These are phyloP conservation scores for Athalia cordata DNA, from an alignment of 2,888 invertebrate species.

Conservation along the genomic window DNA sequence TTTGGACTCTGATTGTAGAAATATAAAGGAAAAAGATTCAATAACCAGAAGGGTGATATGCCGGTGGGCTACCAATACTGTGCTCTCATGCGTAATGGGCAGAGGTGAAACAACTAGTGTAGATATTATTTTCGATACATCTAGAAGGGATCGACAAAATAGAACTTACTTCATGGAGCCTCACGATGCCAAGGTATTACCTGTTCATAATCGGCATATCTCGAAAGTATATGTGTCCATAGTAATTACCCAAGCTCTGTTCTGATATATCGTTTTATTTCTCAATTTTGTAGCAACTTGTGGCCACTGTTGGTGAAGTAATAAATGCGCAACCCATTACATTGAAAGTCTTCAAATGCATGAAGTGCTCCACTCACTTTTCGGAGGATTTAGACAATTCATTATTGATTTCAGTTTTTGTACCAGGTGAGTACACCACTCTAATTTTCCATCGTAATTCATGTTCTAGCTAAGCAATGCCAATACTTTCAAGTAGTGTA, in stretches of 20 bases:
- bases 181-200: constrained; percentile 75
- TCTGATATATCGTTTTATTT: constrained; percentile 21
- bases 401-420: constrained; percentile 49
- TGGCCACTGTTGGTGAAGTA: constrained; percentile 72
- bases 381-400: constrained; percentile 73
- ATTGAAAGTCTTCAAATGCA: constrained; percentile 74
- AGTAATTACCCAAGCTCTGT: background rate
- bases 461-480: background rate
- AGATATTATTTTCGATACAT: constrained; percentile 79
- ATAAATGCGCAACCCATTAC: constrained; percentile 74
- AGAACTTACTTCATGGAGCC: constrained; percentile 77
- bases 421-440: constrained; percentile 48
- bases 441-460: background rate
- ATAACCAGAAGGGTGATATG: constrained; percentile 69
- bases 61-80: constrained; percentile 68
- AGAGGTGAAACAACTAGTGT: constrained; percentile 74
- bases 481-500: no score
- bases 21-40: constrained; percentile 75
- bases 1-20: constrained; percentile 61
- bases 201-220: constrained; percentile 16
- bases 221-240: background rate
- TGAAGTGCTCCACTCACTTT: constrained; percentile 80
- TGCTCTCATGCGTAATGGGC: constrained; percentile 69
- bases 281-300: constrained; percentile 71
- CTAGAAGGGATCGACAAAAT: constrained; percentile 76